A percentile compares a stretch with the other conserved stretches of the same genome.
Evolutionary conservation across 2,888 invertebrate genomes (phyloP).

Genomic region (Eucriotettix oculatus): DNA sequence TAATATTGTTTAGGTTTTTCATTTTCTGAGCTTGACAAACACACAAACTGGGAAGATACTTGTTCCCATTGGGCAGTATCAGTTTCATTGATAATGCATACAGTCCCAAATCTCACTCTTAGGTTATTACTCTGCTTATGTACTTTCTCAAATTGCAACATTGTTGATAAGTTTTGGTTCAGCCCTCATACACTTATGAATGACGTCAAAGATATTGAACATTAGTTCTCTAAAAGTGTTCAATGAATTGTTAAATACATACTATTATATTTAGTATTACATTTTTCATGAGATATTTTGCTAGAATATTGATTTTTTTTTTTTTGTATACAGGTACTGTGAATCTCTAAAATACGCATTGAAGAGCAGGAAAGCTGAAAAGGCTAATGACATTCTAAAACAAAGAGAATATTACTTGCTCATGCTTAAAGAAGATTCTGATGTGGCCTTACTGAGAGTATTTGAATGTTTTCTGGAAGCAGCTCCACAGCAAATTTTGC

Average conservation of each 20-base stretch:
- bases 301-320: background rate
- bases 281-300: background rate
- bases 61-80: too few relatives aligned
- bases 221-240: too few relatives aligned
- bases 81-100: too few relatives aligned
- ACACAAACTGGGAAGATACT: too few relatives aligned
- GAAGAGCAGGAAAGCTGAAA: conserved; percentile 44
- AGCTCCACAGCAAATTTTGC: conserved; percentile 63
- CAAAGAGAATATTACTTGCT: conserved; percentile 50
- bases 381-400: conserved; percentile 34
- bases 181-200: too few relatives aligned
- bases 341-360: conserved; percentile 38
- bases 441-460: conserved; percentile 57
- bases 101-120: too few relatives aligned
- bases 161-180: too few relatives aligned
- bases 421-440: conserved; percentile 65
- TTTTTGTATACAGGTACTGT: conserved; percentile 17
- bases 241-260: too few relatives aligned
- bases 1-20: background rate
- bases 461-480: conserved; percentile 70
- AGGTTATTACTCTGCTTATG: too few relatives aligned
- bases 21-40: background rate
- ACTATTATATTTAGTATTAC: too few relatives aligned
- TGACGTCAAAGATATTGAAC: too few relatives aligned
- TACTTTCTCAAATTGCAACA: too few relatives aligned